phyloP scores from a whole-genome alignment of 2,113 vertebrate species.

The Anarrhichthys ocellatus region DNA sequence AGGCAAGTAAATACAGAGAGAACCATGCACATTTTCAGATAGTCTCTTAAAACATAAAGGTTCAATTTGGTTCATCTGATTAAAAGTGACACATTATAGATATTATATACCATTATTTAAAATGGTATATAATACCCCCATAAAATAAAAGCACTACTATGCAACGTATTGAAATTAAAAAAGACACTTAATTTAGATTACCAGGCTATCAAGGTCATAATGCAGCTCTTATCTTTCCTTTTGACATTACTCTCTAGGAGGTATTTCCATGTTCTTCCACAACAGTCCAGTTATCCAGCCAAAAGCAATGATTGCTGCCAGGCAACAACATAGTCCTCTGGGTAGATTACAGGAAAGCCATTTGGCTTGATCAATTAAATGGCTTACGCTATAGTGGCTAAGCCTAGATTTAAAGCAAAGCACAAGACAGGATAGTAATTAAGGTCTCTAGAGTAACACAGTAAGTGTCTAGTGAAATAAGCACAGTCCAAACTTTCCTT shows the following conservation, averaged over 20 bases:
- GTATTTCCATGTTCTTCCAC: neutral
- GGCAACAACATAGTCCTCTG: neutral
- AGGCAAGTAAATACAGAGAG: too few species aligned
- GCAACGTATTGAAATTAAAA: neutral
- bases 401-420: neutral
- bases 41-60: too few species aligned
- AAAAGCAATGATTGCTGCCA: neutral
- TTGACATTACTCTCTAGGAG: neutral
- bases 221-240: neutral
- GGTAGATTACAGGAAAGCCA: neutral
- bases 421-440: neutral
- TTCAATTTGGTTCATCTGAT: too few species aligned
- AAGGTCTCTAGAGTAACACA: neutral
- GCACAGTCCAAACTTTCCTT: neutral
- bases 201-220: neutral
- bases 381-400: neutral
- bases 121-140: conserved; percentile 6
- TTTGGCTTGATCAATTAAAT: neutral
- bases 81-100: too few species aligned
- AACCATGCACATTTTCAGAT: too few species aligned
- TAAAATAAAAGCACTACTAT: neutral
- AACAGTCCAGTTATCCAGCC: neutral
- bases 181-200: neutral
- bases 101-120: neutral
- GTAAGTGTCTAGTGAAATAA: neutral